Conservation (phyloP, 2,888 invertebrate species). For the Dioctria linearis region DNA sequence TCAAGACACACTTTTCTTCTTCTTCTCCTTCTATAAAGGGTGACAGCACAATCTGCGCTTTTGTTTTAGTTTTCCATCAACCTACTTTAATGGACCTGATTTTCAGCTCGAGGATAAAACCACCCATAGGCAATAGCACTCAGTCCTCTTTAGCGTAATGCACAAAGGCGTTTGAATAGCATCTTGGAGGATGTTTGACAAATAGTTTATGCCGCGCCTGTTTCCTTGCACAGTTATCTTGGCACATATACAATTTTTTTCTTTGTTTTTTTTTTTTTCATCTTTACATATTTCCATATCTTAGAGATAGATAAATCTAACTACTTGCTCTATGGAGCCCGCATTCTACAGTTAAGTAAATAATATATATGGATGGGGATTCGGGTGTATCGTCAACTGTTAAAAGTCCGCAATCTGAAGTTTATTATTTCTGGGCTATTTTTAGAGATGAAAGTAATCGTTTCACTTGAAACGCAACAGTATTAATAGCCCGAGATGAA, state of each 20-base stretch:
- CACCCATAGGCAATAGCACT: conserved; percentile 15
- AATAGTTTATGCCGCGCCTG: conserved; percentile 4
- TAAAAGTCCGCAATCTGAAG: conserved; percentile 26
- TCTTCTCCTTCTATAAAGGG: conserved; percentile 3
- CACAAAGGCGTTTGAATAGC: conserved; percentile 10
- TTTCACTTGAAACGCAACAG: conserved; percentile 25
- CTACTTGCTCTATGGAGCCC: neutral
- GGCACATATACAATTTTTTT: neutral
- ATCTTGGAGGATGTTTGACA: conserved; percentile 22
- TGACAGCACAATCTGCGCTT: conserved; percentile 12
- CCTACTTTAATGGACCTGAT: conserved; percentile 34
- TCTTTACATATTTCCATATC: too few relatives aligned
- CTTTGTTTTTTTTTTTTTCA: too few relatives aligned
- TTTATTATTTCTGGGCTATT: conserved; percentile 26
- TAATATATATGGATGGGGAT: neutral
- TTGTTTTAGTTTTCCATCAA: conserved; percentile 18
- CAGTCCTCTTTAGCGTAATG: neutral
- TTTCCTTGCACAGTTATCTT: neutral
- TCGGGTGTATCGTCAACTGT: conserved; percentile 20
- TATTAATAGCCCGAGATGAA: conserved; percentile 31
- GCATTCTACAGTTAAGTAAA: neutral
- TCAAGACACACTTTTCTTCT: neutral
- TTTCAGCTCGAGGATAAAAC: conserved; percentile 32
- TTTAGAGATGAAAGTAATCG: conserved; percentile 34
- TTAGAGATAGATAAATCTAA: too few relatives aligned